Base-by-base conservation (phyloP, 30 jellyfish, hydroid and myxozoan species). In the Pelagia noctiluca region DNA sequence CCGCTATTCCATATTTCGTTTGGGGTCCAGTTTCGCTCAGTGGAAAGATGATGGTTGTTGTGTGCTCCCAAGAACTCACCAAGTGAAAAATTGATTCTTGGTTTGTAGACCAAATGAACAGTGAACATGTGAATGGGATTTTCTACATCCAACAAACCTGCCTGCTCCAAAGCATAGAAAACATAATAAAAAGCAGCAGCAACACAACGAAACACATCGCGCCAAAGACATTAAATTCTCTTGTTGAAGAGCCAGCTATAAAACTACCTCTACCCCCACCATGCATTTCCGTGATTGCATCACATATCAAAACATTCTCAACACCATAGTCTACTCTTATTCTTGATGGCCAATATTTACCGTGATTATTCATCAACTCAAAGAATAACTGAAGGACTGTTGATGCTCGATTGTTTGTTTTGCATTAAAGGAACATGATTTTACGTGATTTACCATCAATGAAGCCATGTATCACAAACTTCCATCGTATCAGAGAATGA, bases 391-490 rank as follows among this genome's bases (percentile, higher is more conserved):
- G 79, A 8, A 47, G 74, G 49, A 74, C 86, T 23, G 86, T 74
- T 23, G 12, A 3, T 1, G 86, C 22, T 10, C n/a, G 28, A 36
- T 77, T 77, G 82, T 77, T 77, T 33, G 69, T 77, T 35, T 7
- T 52, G 68, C 67, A 31, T 19, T 61, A 25, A 35, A 77, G 67
- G 38, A 77, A 77, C 80, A 77, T 77, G 46, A 77, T 35, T 36
- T 50, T 77, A n/a, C 88, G 33, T 24, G 88, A 77, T 13, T 36
- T 36, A 31, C 88, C 88, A 77, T 77, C 88, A 3, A 57, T 32
- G 67, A 80, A 77, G n/a, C 88, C 88, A 62, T 77, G 88, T 12
- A 77, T 77, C 22, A 77, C 88, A 48, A 77, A 35, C 37, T 77
- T 77, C 88, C 88, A 52, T 4, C 88, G 63, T 1, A 77, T 77